Percentiles rank a stretch among this genome's conserved stretches.
These are phyloP conservation scores for Mythimna loreyi DNA, from an alignment of 2,888 invertebrate species.

Conservation along the genomic window DNA sequence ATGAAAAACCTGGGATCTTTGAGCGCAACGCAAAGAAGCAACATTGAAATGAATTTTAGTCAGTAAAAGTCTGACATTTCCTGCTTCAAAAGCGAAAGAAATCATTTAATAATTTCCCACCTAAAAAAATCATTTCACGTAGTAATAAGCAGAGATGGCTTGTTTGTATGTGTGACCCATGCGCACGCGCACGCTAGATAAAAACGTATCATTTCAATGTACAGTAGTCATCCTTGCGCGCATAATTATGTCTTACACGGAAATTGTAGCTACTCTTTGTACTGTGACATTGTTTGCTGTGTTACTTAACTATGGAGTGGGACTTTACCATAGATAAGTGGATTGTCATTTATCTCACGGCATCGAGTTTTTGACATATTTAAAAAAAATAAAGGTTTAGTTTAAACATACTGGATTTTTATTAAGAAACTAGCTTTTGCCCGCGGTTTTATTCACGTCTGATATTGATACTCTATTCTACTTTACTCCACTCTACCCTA, in stretches of 20 bases:
- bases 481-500: no score
- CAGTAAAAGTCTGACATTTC: no score
- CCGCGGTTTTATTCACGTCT: no score
- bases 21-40: no score
- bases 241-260: slow-evolving; percentile 68
- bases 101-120: no score
- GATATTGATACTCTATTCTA: no score
- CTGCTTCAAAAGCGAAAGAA: no score
- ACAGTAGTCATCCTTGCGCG: slow-evolving; percentile 65
- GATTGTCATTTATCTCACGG: slow-evolving; percentile 35
- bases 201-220: slow-evolving; percentile 74
- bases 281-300: slow-evolving; percentile 48
- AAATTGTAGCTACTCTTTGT: slow-evolving; percentile 62
- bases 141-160: slow-evolving; percentile 21
- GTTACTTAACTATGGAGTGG: slow-evolving; percentile 38
- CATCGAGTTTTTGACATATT: slow-evolving; percentile 8
- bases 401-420: no score
- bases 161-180: slow-evolving; percentile 47
- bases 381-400: neutral
- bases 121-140: slow-evolving; percentile 20
- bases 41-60: no score
- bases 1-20: no score
- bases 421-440: no score
- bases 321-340: slow-evolving; percentile 41
- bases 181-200: slow-evolving; percentile 60